These are phyloP conservation scores for Athalia circularis DNA, from an alignment of 2,888 invertebrate species.

Conservation along the genomic window DNA sequence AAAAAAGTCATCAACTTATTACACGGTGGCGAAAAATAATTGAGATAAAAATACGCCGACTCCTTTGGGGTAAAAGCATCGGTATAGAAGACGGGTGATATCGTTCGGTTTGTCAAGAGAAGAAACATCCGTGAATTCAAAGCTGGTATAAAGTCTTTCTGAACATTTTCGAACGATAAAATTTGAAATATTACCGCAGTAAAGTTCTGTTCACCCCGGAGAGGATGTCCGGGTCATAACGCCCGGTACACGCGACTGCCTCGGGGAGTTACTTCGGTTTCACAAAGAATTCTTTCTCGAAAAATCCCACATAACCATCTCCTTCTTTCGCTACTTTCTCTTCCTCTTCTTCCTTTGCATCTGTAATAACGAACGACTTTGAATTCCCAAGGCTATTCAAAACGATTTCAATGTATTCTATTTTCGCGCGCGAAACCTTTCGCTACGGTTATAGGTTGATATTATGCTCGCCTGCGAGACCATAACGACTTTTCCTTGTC, in stretches of 20 bases:
- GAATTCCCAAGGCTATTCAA: background rate
- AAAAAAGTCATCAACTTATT: background rate
- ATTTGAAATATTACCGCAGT: conserved; percentile 69
- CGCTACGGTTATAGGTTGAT: background rate
- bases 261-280: conserved; percentile 57
- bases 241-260: conserved; percentile 58
- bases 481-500: background rate
- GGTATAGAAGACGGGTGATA: background rate
- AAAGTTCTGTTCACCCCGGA: conserved; percentile 57
- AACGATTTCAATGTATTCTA: conserved; percentile 5
- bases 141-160: conserved; percentile 49
- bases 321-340: background rate
- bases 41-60: conserved; percentile 6
- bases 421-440: conserved; percentile 19
- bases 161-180: conserved; percentile 70
- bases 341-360: conserved; percentile 3
- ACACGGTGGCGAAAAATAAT: background rate
- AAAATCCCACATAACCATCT: conserved; percentile 23
- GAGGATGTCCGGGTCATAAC: conserved; percentile 72
- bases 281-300: conserved; percentile 46
- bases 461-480: background rate
- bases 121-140: conserved; percentile 36
- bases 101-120: conserved; percentile 24
- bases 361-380: conserved; percentile 21
- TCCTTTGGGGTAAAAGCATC: background rate